phyloP scores from a whole-genome alignment of 2,113 vertebrate species.

The Peromyscus polionotus region DNA sequence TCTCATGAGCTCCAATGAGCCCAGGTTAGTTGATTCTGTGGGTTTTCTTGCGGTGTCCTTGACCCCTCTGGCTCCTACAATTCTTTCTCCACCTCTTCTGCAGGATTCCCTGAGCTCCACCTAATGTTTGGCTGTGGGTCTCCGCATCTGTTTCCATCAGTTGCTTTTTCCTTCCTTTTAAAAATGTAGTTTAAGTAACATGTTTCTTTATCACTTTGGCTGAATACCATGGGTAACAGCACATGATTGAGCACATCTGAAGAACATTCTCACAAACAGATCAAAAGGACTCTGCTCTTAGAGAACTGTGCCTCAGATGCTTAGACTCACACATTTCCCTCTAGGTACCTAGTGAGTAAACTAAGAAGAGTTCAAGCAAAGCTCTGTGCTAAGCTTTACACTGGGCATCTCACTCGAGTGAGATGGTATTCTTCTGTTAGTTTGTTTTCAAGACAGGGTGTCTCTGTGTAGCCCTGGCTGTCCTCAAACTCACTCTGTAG shows the following conservation, averaged over 20 bases:
- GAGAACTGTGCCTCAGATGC: neutral
- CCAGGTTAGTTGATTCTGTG: too few species aligned
- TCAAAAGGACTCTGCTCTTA: neutral
- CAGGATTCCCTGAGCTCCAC: too few species aligned
- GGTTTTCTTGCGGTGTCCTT: too few species aligned
- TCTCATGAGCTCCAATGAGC: too few species aligned
- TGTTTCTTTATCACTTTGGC: neutral
- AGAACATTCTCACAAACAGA: neutral
- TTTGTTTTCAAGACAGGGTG: neutral
- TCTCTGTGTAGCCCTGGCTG: too few species aligned
- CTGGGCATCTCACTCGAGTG: neutral
- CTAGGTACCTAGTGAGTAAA: neutral
- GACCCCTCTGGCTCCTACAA: too few species aligned
- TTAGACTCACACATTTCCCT: neutral
- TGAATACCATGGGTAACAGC: neutral
- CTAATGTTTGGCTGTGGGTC: too few species aligned
- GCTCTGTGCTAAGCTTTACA: neutral
- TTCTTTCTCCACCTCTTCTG: too few species aligned
- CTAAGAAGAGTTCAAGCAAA: neutral
- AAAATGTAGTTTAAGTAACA: neutral
- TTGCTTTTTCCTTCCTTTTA: neutral
- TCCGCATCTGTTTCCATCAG: neutral
- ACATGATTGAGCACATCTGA: conserved; percentile 1
- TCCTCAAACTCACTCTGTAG: too few species aligned
- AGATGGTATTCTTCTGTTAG: neutral